These are phyloP conservation scores for Eueides isabella DNA, from an alignment of 1,140 invertebrate genomes.

Conservation along the genomic window DNA sequence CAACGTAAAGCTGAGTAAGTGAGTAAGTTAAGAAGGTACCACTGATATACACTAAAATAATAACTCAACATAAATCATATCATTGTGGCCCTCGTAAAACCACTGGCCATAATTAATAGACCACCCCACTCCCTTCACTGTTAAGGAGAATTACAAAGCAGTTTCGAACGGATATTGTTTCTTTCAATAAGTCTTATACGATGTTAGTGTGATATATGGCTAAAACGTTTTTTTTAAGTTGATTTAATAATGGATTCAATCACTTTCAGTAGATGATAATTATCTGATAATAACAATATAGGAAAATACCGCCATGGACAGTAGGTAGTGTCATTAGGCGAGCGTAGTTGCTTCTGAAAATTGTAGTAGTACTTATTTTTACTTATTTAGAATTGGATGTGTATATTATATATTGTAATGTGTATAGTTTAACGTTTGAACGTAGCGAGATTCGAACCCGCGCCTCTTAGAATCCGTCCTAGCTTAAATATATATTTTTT, in stretches of 20 bases:
- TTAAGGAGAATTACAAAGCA: conserved; percentile 14
- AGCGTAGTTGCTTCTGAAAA: too few species aligned
- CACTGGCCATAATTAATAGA: conserved; percentile 11
- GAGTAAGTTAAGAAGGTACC: not conserved
- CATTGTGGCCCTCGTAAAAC: conserved; percentile 7
- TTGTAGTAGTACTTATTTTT: too few species aligned
- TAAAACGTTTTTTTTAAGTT: not conserved
- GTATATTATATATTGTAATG: too few species aligned
- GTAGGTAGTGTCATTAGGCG: too few species aligned
- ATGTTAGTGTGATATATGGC: conserved; percentile 8
- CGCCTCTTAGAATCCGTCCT: too few species aligned
- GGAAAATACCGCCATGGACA: too few species aligned
- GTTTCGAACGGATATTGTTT: conserved; percentile 17
- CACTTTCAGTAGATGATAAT: not conserved
- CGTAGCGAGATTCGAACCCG: too few species aligned
- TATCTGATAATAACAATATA: not conserved
- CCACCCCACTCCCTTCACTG: not conserved
- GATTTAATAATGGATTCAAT: not conserved
- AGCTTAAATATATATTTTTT: too few species aligned
- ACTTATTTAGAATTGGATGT: too few species aligned
- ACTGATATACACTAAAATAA: not conserved
- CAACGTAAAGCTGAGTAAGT: too few species aligned
- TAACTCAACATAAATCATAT: conserved; percentile 1
- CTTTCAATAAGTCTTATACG: conserved; percentile 14
- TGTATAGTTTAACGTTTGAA: too few species aligned